Percentiles rank a stretch among this genome's conserved stretches.
phyloP scores from a whole-genome alignment of 1,140 invertebrate genomes.

The Plectrocnemia conspersa region DNA sequence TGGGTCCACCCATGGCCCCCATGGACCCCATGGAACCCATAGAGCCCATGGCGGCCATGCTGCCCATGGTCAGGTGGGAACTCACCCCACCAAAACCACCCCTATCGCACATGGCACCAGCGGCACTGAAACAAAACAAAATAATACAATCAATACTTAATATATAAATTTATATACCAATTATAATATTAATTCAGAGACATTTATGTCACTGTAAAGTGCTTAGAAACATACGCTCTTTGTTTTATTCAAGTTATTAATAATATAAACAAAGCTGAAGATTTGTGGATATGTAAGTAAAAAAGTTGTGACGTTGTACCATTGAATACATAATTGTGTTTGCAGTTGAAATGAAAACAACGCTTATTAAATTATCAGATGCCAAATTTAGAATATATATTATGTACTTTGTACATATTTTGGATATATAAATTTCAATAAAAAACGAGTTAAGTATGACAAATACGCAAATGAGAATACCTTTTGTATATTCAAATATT shows the following conservation, averaged over 20 bases:
- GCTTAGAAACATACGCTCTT: too few species aligned
- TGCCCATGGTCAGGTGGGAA: conserved; percentile 17
- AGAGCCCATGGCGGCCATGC: conserved; percentile 42
- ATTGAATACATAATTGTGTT: neutral
- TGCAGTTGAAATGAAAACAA: neutral
- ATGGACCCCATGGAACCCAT: conserved; percentile 47
- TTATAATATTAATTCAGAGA: too few species aligned
- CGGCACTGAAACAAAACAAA: conserved; percentile 44
- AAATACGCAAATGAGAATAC: too few species aligned
- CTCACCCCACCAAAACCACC: conserved; percentile 39
- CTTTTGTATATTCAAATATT: too few species aligned
- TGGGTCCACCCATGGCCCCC: conserved; percentile 43
- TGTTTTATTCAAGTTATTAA: conserved; percentile 5
- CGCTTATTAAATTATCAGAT: too few species aligned
- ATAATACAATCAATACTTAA: neutral
- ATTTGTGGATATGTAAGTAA: too few species aligned
- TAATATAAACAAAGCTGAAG: neutral
- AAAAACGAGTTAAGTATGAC: too few species aligned
- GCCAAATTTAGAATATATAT: too few species aligned
- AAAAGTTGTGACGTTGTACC: neutral
- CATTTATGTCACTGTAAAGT: too few species aligned
- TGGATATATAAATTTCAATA: too few species aligned
- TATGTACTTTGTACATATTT: too few species aligned
- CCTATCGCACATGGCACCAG: conserved; percentile 49
- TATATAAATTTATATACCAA: neutral